phyloP scores from a whole-genome alignment of 1,140 invertebrate species.

The Helicoverpa armigera region DNA sequence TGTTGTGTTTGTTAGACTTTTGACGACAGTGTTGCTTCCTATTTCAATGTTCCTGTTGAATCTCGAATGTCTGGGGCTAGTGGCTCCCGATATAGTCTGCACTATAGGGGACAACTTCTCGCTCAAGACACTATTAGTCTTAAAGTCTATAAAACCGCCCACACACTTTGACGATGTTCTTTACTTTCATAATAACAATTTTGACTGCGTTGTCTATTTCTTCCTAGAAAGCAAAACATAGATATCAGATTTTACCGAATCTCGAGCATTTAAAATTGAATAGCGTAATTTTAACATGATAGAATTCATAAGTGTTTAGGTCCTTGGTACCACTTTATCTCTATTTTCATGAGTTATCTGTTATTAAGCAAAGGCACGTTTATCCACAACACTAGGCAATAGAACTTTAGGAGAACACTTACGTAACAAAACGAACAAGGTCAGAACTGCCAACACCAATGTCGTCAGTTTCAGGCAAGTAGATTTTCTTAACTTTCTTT shows the following conservation, averaged over 20 bases:
- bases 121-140: slow-evolving; percentile 51
- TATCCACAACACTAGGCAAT: too few relatives aligned
- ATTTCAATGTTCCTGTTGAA: slow-evolving; percentile 51
- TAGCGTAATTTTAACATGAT: not conserved
- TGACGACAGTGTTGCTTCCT: slow-evolving; percentile 52
- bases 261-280: not conserved
- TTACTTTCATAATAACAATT: slow-evolving; percentile 60
- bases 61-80: slow-evolving; percentile 55
- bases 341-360: too few relatives aligned
- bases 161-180: slow-evolving; percentile 72
- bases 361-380: too few relatives aligned
- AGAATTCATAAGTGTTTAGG: too few relatives aligned
- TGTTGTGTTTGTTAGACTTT: slow-evolving; percentile 44
- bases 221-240: slow-evolving; percentile 56
- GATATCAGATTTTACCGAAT: slow-evolving; percentile 11
- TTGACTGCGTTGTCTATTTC: slow-evolving; percentile 32
- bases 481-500: slow-evolving; percentile 65
- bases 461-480: slow-evolving; percentile 69
- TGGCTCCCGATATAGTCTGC: slow-evolving; percentile 63
- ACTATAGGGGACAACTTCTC: slow-evolving; percentile 72
- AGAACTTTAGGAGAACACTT: slow-evolving; percentile 46
- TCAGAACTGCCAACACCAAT: slow-evolving; percentile 66
- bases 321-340: too few relatives aligned
- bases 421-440: slow-evolving; percentile 57
- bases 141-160: slow-evolving; percentile 59